Conservation (phyloP, 2,888 invertebrate genomes). For the Drosophila kuntzei region DNA sequence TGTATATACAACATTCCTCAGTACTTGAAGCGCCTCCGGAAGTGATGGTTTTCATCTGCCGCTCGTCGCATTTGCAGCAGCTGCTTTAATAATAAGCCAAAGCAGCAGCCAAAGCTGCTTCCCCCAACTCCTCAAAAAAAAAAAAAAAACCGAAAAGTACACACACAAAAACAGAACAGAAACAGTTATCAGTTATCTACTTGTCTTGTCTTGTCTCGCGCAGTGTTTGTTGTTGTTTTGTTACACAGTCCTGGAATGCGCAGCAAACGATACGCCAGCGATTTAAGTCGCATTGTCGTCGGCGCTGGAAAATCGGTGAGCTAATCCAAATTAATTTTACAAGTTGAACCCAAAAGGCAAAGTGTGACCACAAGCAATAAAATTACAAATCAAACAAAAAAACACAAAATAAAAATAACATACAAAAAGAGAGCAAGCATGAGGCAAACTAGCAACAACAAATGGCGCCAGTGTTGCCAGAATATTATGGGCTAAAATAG, state of each 20-base stretch:
- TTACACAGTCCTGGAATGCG: constrained; percentile 59
- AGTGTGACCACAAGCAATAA: constrained; percentile 53
- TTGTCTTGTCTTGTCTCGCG: too few species aligned
- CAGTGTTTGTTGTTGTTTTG: constrained; percentile 15
- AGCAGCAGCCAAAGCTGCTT: background rate
- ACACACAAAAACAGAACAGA: constrained; percentile 3
- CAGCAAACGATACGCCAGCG: constrained; percentile 72
- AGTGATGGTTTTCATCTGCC: constrained; percentile 85
- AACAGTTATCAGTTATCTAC: constrained; percentile 6
- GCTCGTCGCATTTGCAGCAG: constrained; percentile 71
- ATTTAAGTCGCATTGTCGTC: constrained; percentile 72
- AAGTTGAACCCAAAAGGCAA: constrained; percentile 29
- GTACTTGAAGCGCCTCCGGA: constrained; percentile 86
- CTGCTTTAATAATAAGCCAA: constrained; percentile 56
- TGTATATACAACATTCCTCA: constrained; percentile 82
- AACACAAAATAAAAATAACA: constrained; percentile 1
- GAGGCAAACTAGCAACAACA: constrained; percentile 18
- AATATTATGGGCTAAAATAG: too few species aligned
- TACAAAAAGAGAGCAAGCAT: constrained; percentile 22
- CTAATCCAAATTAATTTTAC: constrained; percentile 43
- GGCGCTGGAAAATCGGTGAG: constrained; percentile 65
- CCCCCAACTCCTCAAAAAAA: background rate
- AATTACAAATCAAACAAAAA: constrained; percentile 46
- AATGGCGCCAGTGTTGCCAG: too few species aligned
- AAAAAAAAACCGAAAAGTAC: too few species aligned